These are phyloP conservation scores for Delia radicum DNA, from an alignment of 1,140 invertebrate species.

Conservation along the genomic window DNA sequence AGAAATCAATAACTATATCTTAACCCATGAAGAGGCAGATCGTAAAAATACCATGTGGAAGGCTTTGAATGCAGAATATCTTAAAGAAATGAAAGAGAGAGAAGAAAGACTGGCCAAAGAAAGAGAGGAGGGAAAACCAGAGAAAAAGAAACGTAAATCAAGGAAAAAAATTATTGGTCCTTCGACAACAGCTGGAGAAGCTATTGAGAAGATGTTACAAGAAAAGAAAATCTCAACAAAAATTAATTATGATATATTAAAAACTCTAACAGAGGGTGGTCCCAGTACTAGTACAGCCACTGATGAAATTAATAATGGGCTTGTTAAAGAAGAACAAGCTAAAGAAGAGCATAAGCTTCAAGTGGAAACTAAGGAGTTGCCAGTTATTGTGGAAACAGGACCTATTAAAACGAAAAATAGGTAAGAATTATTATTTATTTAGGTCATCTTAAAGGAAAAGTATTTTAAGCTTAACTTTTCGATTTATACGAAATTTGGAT, in stretches of 20 bases:
- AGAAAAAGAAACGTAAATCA: slow-evolving; percentile 70
- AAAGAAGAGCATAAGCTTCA: slow-evolving; percentile 24
- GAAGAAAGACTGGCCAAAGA: slow-evolving; percentile 75
- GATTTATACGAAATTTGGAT: no score
- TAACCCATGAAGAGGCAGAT: slow-evolving; percentile 76
- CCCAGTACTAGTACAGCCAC: slow-evolving; percentile 4
- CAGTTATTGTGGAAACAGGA: slow-evolving; percentile 41
- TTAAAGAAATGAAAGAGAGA: slow-evolving; percentile 82
- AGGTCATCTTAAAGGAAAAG: no score
- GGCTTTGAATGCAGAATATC: slow-evolving; percentile 78
- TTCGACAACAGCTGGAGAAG: slow-evolving; percentile 85
- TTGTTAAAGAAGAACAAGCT: slow-evolving; percentile 8
- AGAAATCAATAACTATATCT: slow-evolving; percentile 85
- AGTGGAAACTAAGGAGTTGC: slow-evolving; percentile 19
- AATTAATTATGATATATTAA: slow-evolving; percentile 97
- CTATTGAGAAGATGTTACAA: slow-evolving; percentile 91
- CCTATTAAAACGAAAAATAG: slow-evolving; percentile 36
- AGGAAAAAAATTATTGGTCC: slow-evolving; percentile 63
- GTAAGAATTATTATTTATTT: slow-evolving; percentile 5
- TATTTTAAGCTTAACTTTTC: no score
- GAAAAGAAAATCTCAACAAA: slow-evolving; percentile 95
- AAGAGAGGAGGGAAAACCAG: slow-evolving; percentile 76
- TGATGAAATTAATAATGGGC: not conserved
- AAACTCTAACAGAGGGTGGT: slow-evolving; percentile 60
- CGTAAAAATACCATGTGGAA: slow-evolving; percentile 84